Base-by-base conservation (phyloP, 2,113 vertebrate genomes). In the Ploceus nigricollis region DNA sequence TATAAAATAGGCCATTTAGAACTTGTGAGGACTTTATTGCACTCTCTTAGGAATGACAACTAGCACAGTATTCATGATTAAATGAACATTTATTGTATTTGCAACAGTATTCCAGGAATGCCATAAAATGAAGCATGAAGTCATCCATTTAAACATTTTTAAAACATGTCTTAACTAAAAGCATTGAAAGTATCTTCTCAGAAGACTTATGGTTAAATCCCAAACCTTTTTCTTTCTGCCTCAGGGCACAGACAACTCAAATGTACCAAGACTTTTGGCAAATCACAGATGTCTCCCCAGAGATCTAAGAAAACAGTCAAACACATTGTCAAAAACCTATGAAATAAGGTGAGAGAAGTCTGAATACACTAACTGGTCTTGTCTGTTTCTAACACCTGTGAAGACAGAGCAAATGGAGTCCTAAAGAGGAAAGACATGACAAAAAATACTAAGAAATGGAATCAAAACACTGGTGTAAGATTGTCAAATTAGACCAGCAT, bases 1-100 rank as follows among this genome's bases (percentile, higher is more conserved):
- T 94, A 96, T 97, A 97, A 97, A 97, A 96, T 18, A 90, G 93
- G 89, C 96, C 97, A 97, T 92, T 97, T 97, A 96, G 96, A 94
- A 93, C 78, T 95, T 92, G 71, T 89, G 93, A 97, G 91, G 64
- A 81, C 78, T 97, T 97, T 97, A 96, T 95, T 96, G 90, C 93
- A 87, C 72, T 89, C 76, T 95, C 94, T 95, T 68, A 93, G 79
- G 2, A 97, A 95, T 93, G 88, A 96, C 89, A 97, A 94, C 75
- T 89, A 93, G 65, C 60, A 87, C 66, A 94, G 63, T 71, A 91
- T 90, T 91, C 40, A 4, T 94, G 84, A 90, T 94, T 96, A 94
- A 95, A 96, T 87, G 89, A 90, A 95, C 91, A 97, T 90, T 79
- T 97, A 96, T 97, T 97, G 94, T 96, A 96, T 96, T 97, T 97